Evolutionary conservation across 2,797 vertebrate species (phyloP).

Genomic region (Microctenopoma stevenorrisi): DNA sequence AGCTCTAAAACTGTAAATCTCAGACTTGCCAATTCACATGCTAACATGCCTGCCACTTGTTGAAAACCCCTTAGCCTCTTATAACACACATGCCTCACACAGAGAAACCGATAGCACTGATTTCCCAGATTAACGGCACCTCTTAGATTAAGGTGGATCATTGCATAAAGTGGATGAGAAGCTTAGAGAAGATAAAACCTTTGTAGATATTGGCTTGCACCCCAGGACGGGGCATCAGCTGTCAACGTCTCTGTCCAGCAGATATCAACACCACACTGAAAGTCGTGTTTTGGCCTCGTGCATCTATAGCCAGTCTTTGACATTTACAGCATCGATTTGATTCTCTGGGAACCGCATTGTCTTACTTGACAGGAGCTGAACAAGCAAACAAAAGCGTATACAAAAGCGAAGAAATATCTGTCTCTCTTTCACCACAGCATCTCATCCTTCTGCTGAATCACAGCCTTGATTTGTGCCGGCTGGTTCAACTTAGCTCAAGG

Average conservation of each 20-base stretch:
- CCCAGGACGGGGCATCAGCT: slow-evolving; percentile 54
- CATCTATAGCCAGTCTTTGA: slow-evolving; percentile 72
- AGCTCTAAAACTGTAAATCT: slow-evolving; percentile 55
- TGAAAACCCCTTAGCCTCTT: slow-evolving; percentile 25
- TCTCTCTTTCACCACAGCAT: slow-evolving; percentile 62
- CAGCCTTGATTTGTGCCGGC: slow-evolving; percentile 70
- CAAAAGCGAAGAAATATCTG: slow-evolving; percentile 67
- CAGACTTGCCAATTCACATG: slow-evolving; percentile 37
- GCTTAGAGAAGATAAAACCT: slow-evolving; percentile 51
- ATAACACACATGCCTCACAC: slow-evolving; percentile 15
- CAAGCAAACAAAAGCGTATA: slow-evolving; percentile 70
- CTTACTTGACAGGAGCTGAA: slow-evolving; percentile 74
- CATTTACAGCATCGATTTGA: slow-evolving; percentile 82
- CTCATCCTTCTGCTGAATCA: slow-evolving; percentile 68
- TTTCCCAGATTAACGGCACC: slow-evolving; percentile 51
- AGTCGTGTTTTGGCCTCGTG: slow-evolving; percentile 62
- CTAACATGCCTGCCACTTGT: slow-evolving; percentile 43
- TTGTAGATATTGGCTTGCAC: slow-evolving; percentile 58
- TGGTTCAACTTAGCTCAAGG: slow-evolving; percentile 74
- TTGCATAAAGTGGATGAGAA: slow-evolving; percentile 57
- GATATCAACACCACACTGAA: slow-evolving; percentile 57
- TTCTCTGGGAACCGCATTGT: slow-evolving; percentile 73
- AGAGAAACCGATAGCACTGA: slow-evolving; percentile 27
- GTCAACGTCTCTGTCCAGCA: slow-evolving; percentile 63
- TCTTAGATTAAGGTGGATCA: slow-evolving; percentile 54